Evolutionary conservation across 2,797 vertebrate genomes (phyloP).

Genomic region (Lepidocolaptes lacrymiger): DNA sequence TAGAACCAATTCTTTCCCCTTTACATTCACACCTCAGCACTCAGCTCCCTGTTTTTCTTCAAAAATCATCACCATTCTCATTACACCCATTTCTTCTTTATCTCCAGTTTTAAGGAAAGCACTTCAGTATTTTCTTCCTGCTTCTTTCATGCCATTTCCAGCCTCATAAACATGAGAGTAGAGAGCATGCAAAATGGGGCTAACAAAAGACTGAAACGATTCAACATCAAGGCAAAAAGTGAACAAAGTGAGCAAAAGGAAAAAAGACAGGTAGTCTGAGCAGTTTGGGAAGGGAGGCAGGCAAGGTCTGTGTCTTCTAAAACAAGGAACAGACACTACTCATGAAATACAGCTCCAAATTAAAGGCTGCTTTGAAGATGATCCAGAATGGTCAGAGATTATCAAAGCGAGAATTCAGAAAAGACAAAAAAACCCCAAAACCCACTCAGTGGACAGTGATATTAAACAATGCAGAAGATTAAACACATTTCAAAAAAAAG

Average conservation of each 20-base stretch:
- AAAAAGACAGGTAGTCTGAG: not conserved
- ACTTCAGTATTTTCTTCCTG: constrained; percentile 7
- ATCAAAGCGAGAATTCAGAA: constrained; percentile 46
- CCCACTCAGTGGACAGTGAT: not conserved
- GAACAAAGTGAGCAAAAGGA: constrained; percentile 3
- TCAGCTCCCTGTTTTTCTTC: not conserved
- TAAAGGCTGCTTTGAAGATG: constrained; percentile 43
- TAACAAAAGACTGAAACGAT: not conserved
- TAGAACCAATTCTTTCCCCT: not conserved
- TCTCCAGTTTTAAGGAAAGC: not conserved
- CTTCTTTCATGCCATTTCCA: not conserved
- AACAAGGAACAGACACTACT: not conserved
- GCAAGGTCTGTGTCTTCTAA: not conserved
- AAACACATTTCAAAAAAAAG: not conserved
- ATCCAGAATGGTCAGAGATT: constrained; percentile 40
- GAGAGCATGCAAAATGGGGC: not conserved
- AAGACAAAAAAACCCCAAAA: not conserved
- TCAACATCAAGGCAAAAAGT: constrained; percentile 19
- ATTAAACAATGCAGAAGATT: not conserved
- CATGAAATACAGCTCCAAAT: constrained; percentile 14
- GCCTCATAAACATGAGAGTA: not conserved
- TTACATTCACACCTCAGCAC: not conserved
- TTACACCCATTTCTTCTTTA: not conserved
- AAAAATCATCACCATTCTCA: not conserved
- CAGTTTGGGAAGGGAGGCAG: not conserved